Base-by-base conservation (phyloP, 2,888 invertebrate species). In the Stenchaetothrips biformis region DNA sequence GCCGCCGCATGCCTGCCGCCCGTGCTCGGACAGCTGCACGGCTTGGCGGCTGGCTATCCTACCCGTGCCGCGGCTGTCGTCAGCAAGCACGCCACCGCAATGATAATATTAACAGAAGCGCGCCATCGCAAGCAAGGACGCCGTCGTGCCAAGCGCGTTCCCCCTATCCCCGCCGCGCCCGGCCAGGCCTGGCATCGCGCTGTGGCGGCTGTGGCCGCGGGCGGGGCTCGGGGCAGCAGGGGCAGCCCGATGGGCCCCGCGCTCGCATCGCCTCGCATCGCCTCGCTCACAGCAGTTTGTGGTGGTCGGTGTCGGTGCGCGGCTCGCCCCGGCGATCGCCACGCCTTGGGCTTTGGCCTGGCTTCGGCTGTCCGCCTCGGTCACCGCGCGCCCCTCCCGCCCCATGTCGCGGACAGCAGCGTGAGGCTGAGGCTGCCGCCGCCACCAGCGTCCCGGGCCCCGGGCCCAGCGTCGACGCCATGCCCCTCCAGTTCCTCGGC, bases 71-170 rank as follows among this genome's bases (percentile, higher is more conserved):
- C 53, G 21, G 67, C 67, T 67, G 67, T 25, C 67, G 67, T 74
- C 67, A 74, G 67, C 67, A 74, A 74, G 67, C 67, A 74, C 67
- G 67, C 67, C 67, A 25, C 25, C 67, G 67, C 67, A 74, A 74
- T 74, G 67, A 74, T 74, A 74, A 74, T 74, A 74, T 25, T 74
- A 74, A 74, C 25, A 74, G 67, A 74, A 74, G 67, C 67, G 67
- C 67, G 67, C 67, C 67, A 74, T 74, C 67, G 67, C 67, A 74
- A 74, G 67, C 67, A 74, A 74, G 67, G 67, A 74, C 67, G 67
- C 25, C 25, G 67, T 25, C 67, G 67, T 25, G 25, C 67, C 67
- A 25, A 21, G 67, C 37, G 37, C 1, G 37, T 37, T 37, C 37
- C 37, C 37, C 37, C 4, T 4, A 37, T 37, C 37, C 2, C 37